These are phyloP conservation scores for Helobdella robusta DNA, from an alignment of 2,888 invertebrate genomes.

Conservation along the genomic window DNA sequence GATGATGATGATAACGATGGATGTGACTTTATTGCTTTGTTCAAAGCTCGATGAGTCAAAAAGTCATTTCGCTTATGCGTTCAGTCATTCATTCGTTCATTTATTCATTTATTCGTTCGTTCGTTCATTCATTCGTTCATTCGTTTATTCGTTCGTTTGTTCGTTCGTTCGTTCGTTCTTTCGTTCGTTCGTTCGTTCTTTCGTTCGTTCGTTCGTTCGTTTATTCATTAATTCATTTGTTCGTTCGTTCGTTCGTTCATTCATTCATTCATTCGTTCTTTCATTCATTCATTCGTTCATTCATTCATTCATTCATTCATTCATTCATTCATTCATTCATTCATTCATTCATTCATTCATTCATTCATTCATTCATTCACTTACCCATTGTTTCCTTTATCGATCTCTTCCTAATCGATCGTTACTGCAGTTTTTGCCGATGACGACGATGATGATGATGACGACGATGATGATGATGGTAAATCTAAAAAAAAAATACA, in stretches of 20 bases:
- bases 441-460: slow-evolving; percentile 11
- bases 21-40: no score
- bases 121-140: not conserved
- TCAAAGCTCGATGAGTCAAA: no score
- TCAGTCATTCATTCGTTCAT: not conserved
- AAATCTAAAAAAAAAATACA: no score
- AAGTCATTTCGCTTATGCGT: not conserved
- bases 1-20: no score
- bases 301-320: not conserved
- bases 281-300: not conserved
- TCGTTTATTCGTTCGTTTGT: not conserved
- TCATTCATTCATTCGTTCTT: not conserved
- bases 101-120: not conserved
- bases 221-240: not conserved
- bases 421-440: slow-evolving; percentile 6
- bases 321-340: not conserved
- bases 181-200: not conserved
- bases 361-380: not conserved
- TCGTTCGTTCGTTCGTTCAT: not conserved
- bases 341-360: slow-evolving; percentile 2
- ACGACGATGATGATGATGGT: slow-evolving; percentile 3
- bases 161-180: not conserved
- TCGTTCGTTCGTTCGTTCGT: not conserved
- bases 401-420: not conserved
- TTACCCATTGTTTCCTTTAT: not conserved